Evolutionary conservation across 2,888 invertebrate genomes (phyloP), one percentile per base, ranked within the genome.

Genomic region (Brachynemurus nebulosus): DNA sequence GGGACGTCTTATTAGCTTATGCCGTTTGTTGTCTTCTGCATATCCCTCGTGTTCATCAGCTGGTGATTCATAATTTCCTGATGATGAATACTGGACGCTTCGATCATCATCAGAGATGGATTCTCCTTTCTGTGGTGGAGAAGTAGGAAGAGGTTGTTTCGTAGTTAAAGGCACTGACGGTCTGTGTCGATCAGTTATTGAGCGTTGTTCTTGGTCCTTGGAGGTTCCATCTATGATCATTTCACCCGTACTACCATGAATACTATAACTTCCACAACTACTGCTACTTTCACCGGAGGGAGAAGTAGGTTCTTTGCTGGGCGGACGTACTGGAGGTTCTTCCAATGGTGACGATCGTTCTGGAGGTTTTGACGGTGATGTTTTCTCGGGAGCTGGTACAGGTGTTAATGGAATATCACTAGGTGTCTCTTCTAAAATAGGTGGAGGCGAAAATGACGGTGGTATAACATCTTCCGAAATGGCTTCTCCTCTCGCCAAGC

Each of bases 11-110:
- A 56, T 51, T 42, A 42, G n/a, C 17, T 44, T 44, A 14, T 14
- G 23, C n/a, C 38, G 33, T 18, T 17, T 21, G 12, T 20, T 38
- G 7, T 42, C 34, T 25, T 23, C 38, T 19, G 18, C 34, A 16
- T 9, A 65, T 53, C 72, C 62, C 52, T 60, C 76, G 20, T 37
- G 37, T 54, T 81, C 80, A 48, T 82, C 81, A 34, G 74, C 72
- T 11, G 80, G 79, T 58, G 80, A 80, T 61, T 81, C 81, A 57
- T 80, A 80, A 60, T 81, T 80, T 1, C 81, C 81, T 3, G 81
- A 80, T 4, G 80, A 80, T 23, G 80, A 80, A 60, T 80, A 80
- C 49, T 78, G 76, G 46, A 50, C 77, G 63, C 78, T 79, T 58
- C 76, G 67, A 58, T 80, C 80, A 54, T 80, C 80, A 54, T 80